These are phyloP conservation scores for Microplitis mediator DNA, from an alignment of 1,140 invertebrate species.

Conservation along the genomic window DNA sequence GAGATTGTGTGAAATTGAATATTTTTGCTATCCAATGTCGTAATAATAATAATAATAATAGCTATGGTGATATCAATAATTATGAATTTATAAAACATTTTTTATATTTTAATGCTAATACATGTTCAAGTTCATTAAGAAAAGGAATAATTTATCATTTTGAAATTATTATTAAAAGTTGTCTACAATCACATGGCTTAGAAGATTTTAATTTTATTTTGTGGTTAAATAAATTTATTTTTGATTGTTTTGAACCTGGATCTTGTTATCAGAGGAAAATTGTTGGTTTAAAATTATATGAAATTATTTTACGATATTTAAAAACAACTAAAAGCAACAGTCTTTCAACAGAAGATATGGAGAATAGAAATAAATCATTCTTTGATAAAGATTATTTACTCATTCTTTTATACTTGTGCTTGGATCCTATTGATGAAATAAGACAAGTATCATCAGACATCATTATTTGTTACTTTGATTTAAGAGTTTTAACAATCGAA, in stretches of 20 bases:
- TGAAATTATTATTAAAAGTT: constrained; percentile 34
- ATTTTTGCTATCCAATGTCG: constrained; percentile 43
- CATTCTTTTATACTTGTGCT: constrained; percentile 49
- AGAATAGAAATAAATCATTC: constrained; percentile 34
- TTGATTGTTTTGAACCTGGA: constrained; percentile 60
- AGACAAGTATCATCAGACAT: constrained; percentile 54
- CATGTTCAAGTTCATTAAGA: background rate
- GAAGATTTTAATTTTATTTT: constrained; percentile 48
- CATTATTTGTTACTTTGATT: constrained; percentile 54
- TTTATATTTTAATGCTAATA: constrained; percentile 19
- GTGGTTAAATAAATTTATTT: constrained; percentile 60
- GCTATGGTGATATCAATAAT: constrained; percentile 13
- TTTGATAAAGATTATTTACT: constrained; percentile 42
- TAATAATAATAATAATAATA: constrained; percentile 6
- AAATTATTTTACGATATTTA: constrained; percentile 40
- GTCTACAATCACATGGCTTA: background rate
- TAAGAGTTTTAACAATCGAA: constrained; percentile 25
- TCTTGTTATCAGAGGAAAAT: constrained; percentile 66
- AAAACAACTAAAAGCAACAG: background rate
- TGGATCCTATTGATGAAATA: constrained; percentile 60
- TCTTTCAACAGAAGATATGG: background rate
- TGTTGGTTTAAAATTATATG: constrained; percentile 57
- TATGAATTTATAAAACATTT: constrained; percentile 39
- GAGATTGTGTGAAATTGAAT: constrained; percentile 46
- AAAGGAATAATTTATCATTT: constrained; percentile 34